These are phyloP conservation scores for Bubo blakistoni DNA, from an alignment of 2,113 vertebrate genomes.

Conservation along the genomic window DNA sequence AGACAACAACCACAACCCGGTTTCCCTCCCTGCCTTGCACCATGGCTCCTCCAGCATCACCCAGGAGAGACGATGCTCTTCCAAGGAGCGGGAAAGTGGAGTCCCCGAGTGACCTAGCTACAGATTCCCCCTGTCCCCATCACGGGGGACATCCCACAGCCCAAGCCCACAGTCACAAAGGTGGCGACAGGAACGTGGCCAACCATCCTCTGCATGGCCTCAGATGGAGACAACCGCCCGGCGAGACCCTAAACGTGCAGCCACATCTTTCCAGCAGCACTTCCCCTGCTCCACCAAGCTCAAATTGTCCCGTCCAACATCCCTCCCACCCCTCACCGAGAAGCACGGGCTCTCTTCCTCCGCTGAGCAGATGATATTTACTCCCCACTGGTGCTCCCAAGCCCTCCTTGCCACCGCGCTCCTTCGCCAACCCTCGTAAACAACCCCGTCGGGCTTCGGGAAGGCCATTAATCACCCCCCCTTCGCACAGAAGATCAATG, in stretches of 20 bases:
- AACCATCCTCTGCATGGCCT: rapidly evolving
- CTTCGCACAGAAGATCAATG: constrained; percentile 66
- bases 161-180: not conserved
- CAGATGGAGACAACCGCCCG: rapidly evolving
- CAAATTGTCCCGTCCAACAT: rapidly evolving
- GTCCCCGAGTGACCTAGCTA: not conserved
- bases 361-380: not conserved
- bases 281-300: not conserved
- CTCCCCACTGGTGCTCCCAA: not conserved
- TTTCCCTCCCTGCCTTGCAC: not conserved
- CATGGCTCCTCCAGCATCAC: not conserved
- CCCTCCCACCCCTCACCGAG: not conserved
- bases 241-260: rapidly evolving
- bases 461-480: constrained; percentile 54
- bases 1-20: not conserved
- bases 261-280: not conserved
- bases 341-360: not conserved
- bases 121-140: not conserved
- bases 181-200: rapidly evolving
- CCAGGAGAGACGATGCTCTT: no score
- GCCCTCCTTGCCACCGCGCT: not conserved
- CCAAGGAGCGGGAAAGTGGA: not conserved
- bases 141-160: not conserved
- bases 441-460: constrained; percentile 18
- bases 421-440: constrained; percentile 18